Percentiles rank a stretch among this genome's conserved stretches.
These are phyloP conservation scores for Adineta ricciae DNA, from an alignment of 2,888 invertebrate genomes.

Conservation along the genomic window DNA sequence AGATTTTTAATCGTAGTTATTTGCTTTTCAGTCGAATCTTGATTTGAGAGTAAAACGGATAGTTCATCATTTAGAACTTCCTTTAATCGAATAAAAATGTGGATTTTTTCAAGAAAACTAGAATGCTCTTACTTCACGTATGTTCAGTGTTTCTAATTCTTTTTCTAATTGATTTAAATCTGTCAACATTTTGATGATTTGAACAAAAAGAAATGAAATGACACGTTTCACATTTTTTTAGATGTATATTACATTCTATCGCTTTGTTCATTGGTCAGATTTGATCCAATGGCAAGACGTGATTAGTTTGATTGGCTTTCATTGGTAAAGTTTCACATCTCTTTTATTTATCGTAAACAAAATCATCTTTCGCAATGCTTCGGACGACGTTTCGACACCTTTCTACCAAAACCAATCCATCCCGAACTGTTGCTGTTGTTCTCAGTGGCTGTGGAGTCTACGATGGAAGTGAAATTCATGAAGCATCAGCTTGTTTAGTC, in stretches of 20 bases:
- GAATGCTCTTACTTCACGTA: neutral
- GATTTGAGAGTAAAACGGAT: constrained; percentile 10
- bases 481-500: constrained; percentile 53
- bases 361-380: neutral
- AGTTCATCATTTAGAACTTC: neutral
- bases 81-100: neutral
- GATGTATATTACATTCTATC: too few relatives aligned
- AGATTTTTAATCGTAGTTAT: neutral
- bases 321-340: neutral
- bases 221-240: neutral
- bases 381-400: neutral
- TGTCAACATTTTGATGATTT: neutral
- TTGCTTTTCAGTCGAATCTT: constrained; percentile 8
- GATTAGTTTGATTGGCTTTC: neutral
- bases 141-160: neutral
- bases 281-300: neutral
- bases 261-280: neutral
- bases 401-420: neutral
- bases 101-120: neutral
- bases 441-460: constrained; percentile 55
- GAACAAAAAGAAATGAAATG: neutral
- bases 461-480: constrained; percentile 56
- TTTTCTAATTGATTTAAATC: neutral
- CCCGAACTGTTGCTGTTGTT: constrained; percentile 37
- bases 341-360: neutral